A percentile compares a stretch with the other conserved stretches of the same genome.
These are phyloP conservation scores for Hemiprocne comata DNA, from an alignment of 2,113 vertebrate species.

Conservation along the genomic window DNA sequence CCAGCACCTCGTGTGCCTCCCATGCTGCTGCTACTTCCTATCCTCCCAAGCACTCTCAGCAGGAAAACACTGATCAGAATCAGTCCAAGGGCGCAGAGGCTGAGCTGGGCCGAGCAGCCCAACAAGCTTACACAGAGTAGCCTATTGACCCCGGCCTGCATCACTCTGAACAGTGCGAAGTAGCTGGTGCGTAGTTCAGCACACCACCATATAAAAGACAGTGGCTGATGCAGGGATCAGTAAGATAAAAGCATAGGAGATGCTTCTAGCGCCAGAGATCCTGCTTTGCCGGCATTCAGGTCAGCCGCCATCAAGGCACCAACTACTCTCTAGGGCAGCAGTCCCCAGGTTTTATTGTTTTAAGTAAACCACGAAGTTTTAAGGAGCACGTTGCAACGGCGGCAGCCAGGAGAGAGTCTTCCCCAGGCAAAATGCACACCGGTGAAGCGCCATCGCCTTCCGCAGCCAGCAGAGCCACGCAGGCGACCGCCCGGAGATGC, in stretches of 20 bases:
- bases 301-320: not conserved
- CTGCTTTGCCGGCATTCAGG: not conserved
- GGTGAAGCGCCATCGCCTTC: accelerated
- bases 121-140: not conserved
- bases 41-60: accelerated
- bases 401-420: not conserved
- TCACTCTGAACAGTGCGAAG: accelerated
- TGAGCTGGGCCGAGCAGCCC: not conserved
- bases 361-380: not conserved
- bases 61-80: not conserved
- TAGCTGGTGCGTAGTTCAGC: accelerated
- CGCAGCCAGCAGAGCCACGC: not conserved
- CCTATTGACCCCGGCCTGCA: not conserved
- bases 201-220: not conserved
- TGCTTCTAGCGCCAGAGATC: not conserved
- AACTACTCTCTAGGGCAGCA: no score
- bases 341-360: not conserved
- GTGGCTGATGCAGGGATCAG: accelerated
- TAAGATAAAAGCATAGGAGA: accelerated
- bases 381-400: no score
- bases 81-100: not conserved
- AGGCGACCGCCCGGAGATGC: not conserved
- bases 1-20: accelerated
- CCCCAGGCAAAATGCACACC: accelerated
- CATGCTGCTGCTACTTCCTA: accelerated